Base-by-base conservation (phyloP, 2,888 invertebrate genomes). In the Plebejus argus region DNA sequence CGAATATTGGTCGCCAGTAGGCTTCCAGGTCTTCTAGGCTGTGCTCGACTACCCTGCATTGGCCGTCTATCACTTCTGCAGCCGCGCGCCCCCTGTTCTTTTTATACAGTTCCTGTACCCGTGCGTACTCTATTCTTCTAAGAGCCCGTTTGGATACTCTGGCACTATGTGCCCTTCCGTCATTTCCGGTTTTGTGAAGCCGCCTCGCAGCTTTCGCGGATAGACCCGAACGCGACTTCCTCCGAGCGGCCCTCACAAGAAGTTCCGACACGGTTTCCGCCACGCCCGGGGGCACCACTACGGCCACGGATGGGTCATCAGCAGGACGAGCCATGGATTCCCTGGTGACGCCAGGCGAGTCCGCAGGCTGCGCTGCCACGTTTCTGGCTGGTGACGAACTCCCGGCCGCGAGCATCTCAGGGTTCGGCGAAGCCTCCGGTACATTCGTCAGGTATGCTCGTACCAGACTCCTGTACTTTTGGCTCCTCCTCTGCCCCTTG, bases 1-100 rank as follows among this genome's bases (percentile, higher is more conserved):
- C 80, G 8, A 81, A 76, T 71, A 81, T 70, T 0, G 80, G 81
- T 70, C 80, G 79, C 82, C 81, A 82, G 18, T 78, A 81, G 78
- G 81, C 78, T 81, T 82, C 80, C 80, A 82, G 18, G 15, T 78
- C 80, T 35, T 23, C 79, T 10, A 82, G 78, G 28, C 53, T 56
- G 70, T 81, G 81, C 78, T 75, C 77, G 8, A 75, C 72, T 33
- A 76, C 76, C 76, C 81, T 76, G 61, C 74, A 78, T 53, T 76
- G 78, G 6, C 81, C 82, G 33, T 81, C 80, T 5, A 82, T 75
- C 4, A 82, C 77, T 49, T 83, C 82, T 0, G 78, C 79, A 58
- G 81, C 81, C 28, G 81, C 79, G 3, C 76, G 71, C 12, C 76
- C 70, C 18, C 56, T 28, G 45, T 4, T 71, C 71, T 77, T 78